Base-by-base conservation (phyloP, 2,888 invertebrate species). In the Osmoderma eremita region DNA sequence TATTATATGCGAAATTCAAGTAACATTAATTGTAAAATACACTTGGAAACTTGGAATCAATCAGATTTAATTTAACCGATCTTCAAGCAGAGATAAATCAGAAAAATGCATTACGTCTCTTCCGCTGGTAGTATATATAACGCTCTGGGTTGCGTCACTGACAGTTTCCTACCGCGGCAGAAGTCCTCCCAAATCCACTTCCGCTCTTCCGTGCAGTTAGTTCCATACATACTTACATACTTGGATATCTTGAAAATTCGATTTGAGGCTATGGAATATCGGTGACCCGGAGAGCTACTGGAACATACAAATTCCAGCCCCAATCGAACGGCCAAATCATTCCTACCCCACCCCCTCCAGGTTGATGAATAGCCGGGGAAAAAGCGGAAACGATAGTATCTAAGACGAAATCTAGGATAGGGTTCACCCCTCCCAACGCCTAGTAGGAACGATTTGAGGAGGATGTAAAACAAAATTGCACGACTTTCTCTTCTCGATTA, bases 401-500 rank as follows among this genome's bases (percentile, higher is more conserved):
- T 45, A 10, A 48, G 58, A 45, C 58, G 18, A 61, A 36, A 61
- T 61, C 58, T 61, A 61, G 58, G 58, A 30, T 30, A 30, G 45
- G 58, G 45, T 30, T 20, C 20, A 13, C 58, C 6, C 30, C 30
- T 4, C 10, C 3, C 30, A 8, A 30, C 10, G 10, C 30, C 8
- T n/a, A 30, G 45, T 61, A 48, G 45, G 45, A 45, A 48, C 58
- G 13, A 61, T 45, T 61, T 61, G 17, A 61, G 58, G 58, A 45
- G 58, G 45, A 61, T 61, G 42, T 61, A 61, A 61, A 61, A 61
- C 45, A 61, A 61, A 61, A 61, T 61, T 61, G 58, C 58, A 61
- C 58, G 58, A 61, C 45, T 61, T 61, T 61, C 58, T 61, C 58
- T 61, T 61, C 45, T 61, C 58, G 58, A 61, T 61, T 61, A 61